Evolutionary conservation across 2,113 vertebrate genomes (phyloP), one percentile per base, ranked within the genome.

Genomic region (Echinops telfairi): DNA sequence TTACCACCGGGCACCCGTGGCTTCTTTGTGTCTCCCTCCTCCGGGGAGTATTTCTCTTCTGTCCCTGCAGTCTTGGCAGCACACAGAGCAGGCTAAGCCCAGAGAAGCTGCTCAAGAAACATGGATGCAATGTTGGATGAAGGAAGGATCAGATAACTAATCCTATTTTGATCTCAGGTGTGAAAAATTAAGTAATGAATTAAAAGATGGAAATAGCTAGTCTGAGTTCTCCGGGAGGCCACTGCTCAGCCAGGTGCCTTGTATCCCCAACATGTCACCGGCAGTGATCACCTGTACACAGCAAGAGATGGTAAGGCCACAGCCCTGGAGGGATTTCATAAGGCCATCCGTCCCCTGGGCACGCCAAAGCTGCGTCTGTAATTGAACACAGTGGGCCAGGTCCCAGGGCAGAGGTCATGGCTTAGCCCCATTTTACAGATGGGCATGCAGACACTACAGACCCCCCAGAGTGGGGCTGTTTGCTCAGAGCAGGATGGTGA

Each of bases 401-500:
- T 76, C 43, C 76, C 58, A 6, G 43, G 29, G 23, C 23, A 57
- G 12, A 93, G n/a, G 19, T 40, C 16, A 64, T 33, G 10, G n/a
- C 0, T 40, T 38, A 10, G 58, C 43, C 7, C 23, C 27, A n/a
- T 29, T 53, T 6, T n/a, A 73, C 47, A 84, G 36, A 36, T 29
- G 38, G 11, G 31, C 1, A 19, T 80, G 0, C 14, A 47, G 6
- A 73, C 27, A 20, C 7, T n/a, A 8, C 15, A 6, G 83, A 47
- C 6, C 22, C 2, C 8, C 2, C 0, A 1, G 0, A 0, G 0
- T 47, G 31, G 22, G 5, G n/a, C 75, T 68, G 66, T 62, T 29
- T 11, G 31, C 79, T 89, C 10, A 76, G 70, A 27, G 73, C 7
- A 16, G 57, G 64, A 17, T 47, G 11, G 3, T 31, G 25, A 38